phyloP scores from a whole-genome alignment of 2,888 invertebrate genomes.

The Onthophagus sagittarius region DNA sequence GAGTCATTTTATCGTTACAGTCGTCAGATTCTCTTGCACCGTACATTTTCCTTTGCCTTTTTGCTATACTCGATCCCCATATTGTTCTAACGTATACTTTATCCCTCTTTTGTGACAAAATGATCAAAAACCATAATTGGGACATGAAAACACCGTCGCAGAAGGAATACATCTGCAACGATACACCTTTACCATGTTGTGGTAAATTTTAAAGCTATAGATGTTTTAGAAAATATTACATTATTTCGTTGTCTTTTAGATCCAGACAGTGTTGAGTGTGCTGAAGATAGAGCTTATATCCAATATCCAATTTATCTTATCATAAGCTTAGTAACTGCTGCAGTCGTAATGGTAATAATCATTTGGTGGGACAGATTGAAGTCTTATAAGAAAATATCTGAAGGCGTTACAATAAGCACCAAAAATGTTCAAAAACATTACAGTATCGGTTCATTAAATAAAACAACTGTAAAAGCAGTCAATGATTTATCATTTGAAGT shows the following conservation, averaged over 20 bases:
- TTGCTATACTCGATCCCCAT: constrained; percentile 39
- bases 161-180: constrained; percentile 27
- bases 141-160: constrained; percentile 32
- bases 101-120: constrained; percentile 36
- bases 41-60: constrained; percentile 31
- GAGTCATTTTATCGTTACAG: constrained; percentile 36
- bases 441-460: not conserved
- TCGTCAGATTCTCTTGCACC: constrained; percentile 34
- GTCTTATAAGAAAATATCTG: not conserved
- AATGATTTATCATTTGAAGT: not conserved
- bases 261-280: constrained; percentile 28
- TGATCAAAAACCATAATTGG: constrained; percentile 42
- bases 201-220: constrained; percentile 30
- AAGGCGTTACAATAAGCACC: not conserved
- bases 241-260: constrained; percentile 7
- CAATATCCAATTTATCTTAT: not conserved
- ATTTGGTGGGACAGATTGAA: not conserved
- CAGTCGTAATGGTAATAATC: not conserved
- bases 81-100: constrained; percentile 39
- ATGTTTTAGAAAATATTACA: not conserved
- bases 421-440: not conserved
- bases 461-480: not conserved
- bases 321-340: not conserved
- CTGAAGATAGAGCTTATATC: constrained; percentile 29
- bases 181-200: constrained; percentile 40